Evolutionary conservation across 2,797 vertebrate species (phyloP).

Genomic region (Eurystomus glaucurus): DNA sequence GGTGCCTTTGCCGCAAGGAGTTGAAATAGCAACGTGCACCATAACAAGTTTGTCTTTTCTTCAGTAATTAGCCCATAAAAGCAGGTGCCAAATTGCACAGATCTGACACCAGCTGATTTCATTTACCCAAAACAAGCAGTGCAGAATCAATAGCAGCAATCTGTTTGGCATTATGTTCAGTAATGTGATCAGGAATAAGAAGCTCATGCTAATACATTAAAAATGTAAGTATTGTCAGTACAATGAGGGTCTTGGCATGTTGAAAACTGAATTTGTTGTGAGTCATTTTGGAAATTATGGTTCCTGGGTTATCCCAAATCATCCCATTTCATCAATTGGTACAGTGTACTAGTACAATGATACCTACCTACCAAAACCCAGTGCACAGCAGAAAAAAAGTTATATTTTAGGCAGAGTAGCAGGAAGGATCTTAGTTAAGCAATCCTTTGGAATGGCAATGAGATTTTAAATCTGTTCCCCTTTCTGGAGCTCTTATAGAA

Average conservation of each 20-base stretch:
- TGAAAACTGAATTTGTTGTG: slow-evolving; percentile 17
- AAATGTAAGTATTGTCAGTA: neutral
- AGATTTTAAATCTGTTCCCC: neutral
- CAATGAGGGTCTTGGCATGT: neutral
- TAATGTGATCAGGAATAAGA: slow-evolving; percentile 43
- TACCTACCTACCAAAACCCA: neutral
- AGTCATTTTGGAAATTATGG: slow-evolving; percentile 19
- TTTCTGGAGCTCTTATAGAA: neutral
- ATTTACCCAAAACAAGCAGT: slow-evolving; percentile 68
- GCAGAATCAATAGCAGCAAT: slow-evolving; percentile 64
- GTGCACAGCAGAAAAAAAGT: neutral
- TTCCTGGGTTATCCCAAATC: neutral
- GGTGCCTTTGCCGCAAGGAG: neutral
- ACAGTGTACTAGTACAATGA: neutral
- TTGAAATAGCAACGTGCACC: neutral
- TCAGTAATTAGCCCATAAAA: slow-evolving; percentile 60
- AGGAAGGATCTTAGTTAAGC: neutral
- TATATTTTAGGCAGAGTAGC: neutral
- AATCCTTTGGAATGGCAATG: neutral
- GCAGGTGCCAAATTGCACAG: slow-evolving; percentile 65
- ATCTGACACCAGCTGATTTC: slow-evolving; percentile 64
- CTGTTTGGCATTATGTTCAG: slow-evolving; percentile 61
- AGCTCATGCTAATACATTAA: slow-evolving; percentile 19
- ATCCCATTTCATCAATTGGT: neutral
- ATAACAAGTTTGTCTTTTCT: slow-evolving; percentile 59